These are phyloP conservation scores for Spondyliosoma cantharus DNA, from an alignment of 2,797 vertebrate genomes.

Conservation along the genomic window DNA sequence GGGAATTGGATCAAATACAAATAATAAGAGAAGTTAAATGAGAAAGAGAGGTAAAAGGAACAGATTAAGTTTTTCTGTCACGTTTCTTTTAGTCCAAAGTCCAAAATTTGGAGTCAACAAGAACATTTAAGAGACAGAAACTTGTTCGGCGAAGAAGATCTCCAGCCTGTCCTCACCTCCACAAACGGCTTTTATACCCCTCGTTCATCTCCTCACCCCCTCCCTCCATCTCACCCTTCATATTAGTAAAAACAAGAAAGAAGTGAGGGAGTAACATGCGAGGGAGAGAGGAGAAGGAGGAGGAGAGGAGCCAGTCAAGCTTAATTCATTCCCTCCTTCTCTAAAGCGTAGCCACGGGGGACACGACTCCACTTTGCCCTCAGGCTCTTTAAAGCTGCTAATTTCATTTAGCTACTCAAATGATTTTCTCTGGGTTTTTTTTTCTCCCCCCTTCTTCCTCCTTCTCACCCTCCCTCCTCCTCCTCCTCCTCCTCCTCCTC, in stretches of 20 bases:
- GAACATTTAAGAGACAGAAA: background rate
- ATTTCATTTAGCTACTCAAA: conserved; percentile 88
- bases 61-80: background rate
- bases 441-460: background rate
- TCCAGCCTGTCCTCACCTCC: conserved; percentile 45
- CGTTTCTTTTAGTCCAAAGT: conserved; percentile 8
- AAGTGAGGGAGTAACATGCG: conserved; percentile 58
- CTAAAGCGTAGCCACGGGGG: conserved; percentile 88
- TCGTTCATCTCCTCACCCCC: conserved; percentile 42
- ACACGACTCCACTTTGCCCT: conserved; percentile 87
- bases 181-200: conserved; percentile 77
- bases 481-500: conserved; percentile 6
- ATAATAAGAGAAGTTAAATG: background rate
- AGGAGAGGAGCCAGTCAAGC: conserved; percentile 82
- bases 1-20: background rate
- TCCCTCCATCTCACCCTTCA: conserved; percentile 59
- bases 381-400: conserved; percentile 86
- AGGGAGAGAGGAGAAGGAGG: conserved; percentile 31
- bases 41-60: background rate
- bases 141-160: background rate
- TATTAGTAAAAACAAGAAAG: conserved; percentile 77
- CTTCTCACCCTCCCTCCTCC: conserved; percentile 12
- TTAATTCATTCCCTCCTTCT: conserved; percentile 81
- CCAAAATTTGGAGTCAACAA: background rate
- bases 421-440: conserved; percentile 71